Base-by-base conservation (phyloP, 92 coral and sea anemone genomes). In the Actinostola sp. region DNA sequence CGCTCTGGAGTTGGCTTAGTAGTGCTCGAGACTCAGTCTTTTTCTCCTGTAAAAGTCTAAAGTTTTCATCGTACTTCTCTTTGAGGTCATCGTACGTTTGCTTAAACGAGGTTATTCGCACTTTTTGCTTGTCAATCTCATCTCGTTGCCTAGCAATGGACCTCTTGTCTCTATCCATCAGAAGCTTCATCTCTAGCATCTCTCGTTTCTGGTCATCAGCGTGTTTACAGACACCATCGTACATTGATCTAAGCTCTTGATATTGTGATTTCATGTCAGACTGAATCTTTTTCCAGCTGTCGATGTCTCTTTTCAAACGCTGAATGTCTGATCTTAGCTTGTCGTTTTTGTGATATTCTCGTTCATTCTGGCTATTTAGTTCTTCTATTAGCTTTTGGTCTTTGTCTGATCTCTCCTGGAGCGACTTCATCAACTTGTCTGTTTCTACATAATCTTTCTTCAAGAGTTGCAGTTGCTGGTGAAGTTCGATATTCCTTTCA, bases 171-270 rank as follows among this genome's bases (percentile, higher is more conserved):
- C 76, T 77, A 14, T 83, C 89, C 75, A 77, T 64, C 72, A 76
- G 73, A 4, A 74, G 60, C 25, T 83, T 83, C 73, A 71, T 75
- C n/a, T 77, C 89, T 2, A 71, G 58, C 48, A 75, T 61, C 27
- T 83, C 89, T 49, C 82, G 44, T 49, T 83, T 83, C 28, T 77
- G 84, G 11, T 83, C 89, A 8, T 83, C 89, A 8, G 84, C 84
- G 25, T 70, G 75, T 54, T 66, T 71, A 26, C 72, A 73, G 38
- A 80, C 84, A 19, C 73, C 78, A 13, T 83, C 89, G 69, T 83
- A 80, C 62, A 76, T 66, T 9, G 63, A 32, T 24, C 77, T 78
- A n/a, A 75, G 39, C 29, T 70, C 82, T 41, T 83, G 81, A 30
- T 76, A 53, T 50, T 83, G 89, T 5, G 74, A 16, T 52, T 83